Evolutionary conservation across 2,888 invertebrate genomes (phyloP).

Genomic region (Tachina fera): DNA sequence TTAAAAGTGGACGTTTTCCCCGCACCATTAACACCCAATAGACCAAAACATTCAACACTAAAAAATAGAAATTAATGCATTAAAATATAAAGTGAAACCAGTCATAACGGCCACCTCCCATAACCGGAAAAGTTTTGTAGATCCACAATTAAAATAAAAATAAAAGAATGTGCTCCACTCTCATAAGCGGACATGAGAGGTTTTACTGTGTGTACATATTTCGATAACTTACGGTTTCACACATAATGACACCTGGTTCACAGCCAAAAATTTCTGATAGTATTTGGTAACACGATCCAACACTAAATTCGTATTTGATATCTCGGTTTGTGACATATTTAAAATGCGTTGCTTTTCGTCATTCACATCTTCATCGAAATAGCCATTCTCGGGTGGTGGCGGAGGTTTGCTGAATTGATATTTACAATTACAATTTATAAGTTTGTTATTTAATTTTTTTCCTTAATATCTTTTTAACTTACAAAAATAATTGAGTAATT

Average conservation of each 20-base stretch:
- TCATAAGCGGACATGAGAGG: too few species aligned
- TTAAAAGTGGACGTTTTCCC: slow-evolving; percentile 95
- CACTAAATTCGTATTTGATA: slow-evolving; percentile 84
- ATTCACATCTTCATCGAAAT: slow-evolving; percentile 85
- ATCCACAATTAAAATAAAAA: too few species aligned
- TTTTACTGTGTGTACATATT: background rate
- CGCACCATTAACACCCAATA: slow-evolving; percentile 93
- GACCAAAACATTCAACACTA: slow-evolving; percentile 90
- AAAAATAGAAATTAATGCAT: background rate
- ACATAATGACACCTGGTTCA: slow-evolving; percentile 88
- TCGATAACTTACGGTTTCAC: slow-evolving; percentile 79
- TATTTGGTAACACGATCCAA: slow-evolving; percentile 88
- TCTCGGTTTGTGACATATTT: slow-evolving; percentile 80
- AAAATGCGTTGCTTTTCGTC: slow-evolving; percentile 84
- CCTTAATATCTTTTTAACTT: slow-evolving; percentile 58
- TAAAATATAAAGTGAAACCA: background rate
- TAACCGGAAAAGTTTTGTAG: too few species aligned
- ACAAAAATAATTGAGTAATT: slow-evolving; percentile 71
- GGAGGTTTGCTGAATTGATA: slow-evolving; percentile 74
- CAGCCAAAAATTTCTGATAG: slow-evolving; percentile 90
- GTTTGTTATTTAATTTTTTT: background rate
- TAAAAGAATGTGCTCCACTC: too few species aligned
- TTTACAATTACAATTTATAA: background rate
- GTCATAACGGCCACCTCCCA: too few species aligned
- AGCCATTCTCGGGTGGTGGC: slow-evolving; percentile 80